A percentile compares a stretch with the other conserved stretches of the same genome.
Evolutionary conservation across 2,797 vertebrate species (phyloP).

Genomic region (Kryptopterus vitreolus): DNA sequence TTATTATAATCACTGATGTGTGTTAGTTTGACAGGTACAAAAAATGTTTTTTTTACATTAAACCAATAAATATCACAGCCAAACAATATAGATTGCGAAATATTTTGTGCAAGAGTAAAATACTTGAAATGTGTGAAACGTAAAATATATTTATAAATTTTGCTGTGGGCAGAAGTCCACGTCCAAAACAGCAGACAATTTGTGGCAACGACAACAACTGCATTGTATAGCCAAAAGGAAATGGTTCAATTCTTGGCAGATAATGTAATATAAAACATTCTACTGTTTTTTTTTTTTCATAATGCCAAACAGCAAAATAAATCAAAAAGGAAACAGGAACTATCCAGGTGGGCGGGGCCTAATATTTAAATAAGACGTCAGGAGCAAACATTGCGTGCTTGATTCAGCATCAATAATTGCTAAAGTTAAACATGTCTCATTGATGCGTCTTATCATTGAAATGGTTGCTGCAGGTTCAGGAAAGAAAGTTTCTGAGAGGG

Average conservation of each 20-base stretch:
- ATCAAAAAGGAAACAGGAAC: background rate
- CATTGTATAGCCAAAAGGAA: background rate
- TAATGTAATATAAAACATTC: background rate
- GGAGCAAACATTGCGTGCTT: no score
- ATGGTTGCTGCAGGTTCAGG: slow-evolving; percentile 1
- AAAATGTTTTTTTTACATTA: no score
- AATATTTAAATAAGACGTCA: background rate
- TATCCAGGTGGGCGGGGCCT: background rate
- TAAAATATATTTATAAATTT: background rate
- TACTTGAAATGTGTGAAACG: background rate
- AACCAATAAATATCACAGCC: background rate
- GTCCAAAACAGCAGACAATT: background rate
- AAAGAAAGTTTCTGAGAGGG: background rate
- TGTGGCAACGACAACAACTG: background rate
- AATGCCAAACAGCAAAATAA: background rate
- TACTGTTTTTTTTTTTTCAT: background rate
- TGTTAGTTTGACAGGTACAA: no score
- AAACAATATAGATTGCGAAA: background rate
- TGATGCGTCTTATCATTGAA: slow-evolving; percentile 11
- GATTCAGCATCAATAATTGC: slow-evolving; percentile 20
- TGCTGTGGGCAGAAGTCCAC: background rate
- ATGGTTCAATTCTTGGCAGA: background rate
- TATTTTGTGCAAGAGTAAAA: background rate
- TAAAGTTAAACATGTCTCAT: background rate
- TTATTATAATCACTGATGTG: no score